A percentile compares a stretch with the other conserved stretches of the same genome.
These are phyloP conservation scores for Enteromius argenteus DNA, from an alignment of 2,797 vertebrate species.

Conservation along the genomic window DNA sequence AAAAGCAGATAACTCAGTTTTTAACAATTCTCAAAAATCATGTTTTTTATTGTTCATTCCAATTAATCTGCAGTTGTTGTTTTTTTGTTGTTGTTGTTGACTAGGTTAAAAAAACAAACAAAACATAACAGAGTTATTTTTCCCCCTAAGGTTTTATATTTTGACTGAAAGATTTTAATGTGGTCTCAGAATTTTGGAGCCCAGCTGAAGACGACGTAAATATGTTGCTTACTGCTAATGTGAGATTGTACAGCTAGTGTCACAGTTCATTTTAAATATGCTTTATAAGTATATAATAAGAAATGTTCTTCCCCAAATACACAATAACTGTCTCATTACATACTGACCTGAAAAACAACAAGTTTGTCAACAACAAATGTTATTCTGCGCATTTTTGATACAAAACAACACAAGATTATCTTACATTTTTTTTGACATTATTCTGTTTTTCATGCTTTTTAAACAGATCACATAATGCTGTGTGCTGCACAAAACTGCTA, in stretches of 20 bases:
- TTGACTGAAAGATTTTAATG: background rate
- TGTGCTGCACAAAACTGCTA: background rate
- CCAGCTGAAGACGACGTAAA: background rate
- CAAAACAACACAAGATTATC: background rate
- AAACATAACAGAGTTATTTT: too few species aligned
- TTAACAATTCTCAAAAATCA: too few species aligned
- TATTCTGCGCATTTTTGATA: background rate
- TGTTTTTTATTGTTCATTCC: too few species aligned
- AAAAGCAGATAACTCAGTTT: too few species aligned
- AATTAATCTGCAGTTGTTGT: too few species aligned
- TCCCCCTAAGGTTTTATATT: too few species aligned
- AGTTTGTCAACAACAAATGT: background rate
- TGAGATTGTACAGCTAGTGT: too few species aligned
- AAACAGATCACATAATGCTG: conserved; percentile 1
- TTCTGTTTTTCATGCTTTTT: background rate
- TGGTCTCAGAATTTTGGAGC: background rate
- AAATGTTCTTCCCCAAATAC: background rate
- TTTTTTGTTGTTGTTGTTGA: too few species aligned
- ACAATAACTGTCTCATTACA: background rate
- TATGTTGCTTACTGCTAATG: background rate
- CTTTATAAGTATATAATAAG: background rate
- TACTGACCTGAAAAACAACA: background rate
- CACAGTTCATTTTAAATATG: background rate
- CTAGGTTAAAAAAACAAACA: too few species aligned
- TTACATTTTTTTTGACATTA: background rate